A percentile compares a stretch with the other conserved stretches of the same genome.
Conservation (phyloP, 2,797 vertebrate genomes). For the Semotilus atromaculatus region DNA sequence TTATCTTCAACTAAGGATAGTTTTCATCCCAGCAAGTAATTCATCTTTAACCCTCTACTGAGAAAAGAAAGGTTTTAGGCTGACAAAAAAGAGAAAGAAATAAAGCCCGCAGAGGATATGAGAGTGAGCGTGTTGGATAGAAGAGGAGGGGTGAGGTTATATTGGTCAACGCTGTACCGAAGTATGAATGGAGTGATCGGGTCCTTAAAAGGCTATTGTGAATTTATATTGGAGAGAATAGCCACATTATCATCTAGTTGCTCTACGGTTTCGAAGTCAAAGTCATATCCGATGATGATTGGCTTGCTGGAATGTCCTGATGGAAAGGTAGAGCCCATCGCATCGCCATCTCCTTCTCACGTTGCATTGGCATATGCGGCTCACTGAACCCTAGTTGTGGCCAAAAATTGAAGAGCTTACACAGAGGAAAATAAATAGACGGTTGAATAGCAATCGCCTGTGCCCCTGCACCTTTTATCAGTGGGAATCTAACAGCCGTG, state of each 20-base stretch:
- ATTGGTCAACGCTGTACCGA: conserved; percentile 73
- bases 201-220: conserved; percentile 80
- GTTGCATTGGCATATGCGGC: conserved; percentile 82
- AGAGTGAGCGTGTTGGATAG: conserved; percentile 61
- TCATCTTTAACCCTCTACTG: conserved; percentile 65
- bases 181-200: conserved; percentile 80
- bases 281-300: conserved; percentile 84
- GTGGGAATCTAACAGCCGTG: conserved; percentile 86
- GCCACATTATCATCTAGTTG: conserved; percentile 82
- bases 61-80: conserved; percentile 62
- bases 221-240: conserved; percentile 80
- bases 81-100: conserved; percentile 55
- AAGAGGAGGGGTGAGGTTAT: conserved; percentile 74
- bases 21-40: conserved; percentile 56
- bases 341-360: conserved; percentile 81
- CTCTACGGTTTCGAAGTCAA: conserved; percentile 73
- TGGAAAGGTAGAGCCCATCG: conserved; percentile 80
- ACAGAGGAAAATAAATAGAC: conserved; percentile 85
- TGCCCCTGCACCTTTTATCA: conserved; percentile 84
- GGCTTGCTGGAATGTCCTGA: conserved; percentile 77
- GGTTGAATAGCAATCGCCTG: conserved; percentile 83
- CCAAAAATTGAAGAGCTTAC: conserved; percentile 86
- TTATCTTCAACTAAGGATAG: conserved; percentile 61
- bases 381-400: conserved; percentile 83
- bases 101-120: conserved; percentile 51